Evolutionary conservation across 2,888 invertebrate species (phyloP).

Genomic region (Chromoteleia sp.): DNA sequence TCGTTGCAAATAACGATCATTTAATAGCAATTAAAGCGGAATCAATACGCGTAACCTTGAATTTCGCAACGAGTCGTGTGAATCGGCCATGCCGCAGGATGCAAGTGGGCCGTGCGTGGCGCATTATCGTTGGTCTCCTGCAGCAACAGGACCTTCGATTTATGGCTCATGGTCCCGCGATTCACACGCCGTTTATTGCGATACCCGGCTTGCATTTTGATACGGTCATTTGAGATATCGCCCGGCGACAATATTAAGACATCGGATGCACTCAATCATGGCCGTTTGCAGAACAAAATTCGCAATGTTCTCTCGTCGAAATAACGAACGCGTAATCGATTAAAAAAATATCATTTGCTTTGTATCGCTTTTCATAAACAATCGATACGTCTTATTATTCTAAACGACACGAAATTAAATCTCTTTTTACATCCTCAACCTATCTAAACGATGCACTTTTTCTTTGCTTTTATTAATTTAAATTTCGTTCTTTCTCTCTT

Average conservation of each 20-base stretch:
- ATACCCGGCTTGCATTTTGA: slow-evolving; percentile 60
- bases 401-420: no score
- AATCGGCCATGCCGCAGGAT: slow-evolving; percentile 68
- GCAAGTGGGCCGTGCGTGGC: slow-evolving; percentile 72
- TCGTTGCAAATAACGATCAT: slow-evolving; percentile 42
- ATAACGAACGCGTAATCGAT: no score
- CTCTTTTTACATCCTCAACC: no score
- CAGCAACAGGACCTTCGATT: slow-evolving; percentile 72
- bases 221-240: slow-evolving; percentile 34
- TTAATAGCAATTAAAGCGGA: slow-evolving; percentile 66
- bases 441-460: no score
- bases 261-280: slow-evolving; percentile 45
- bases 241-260: slow-evolving; percentile 44
- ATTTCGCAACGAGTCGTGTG: slow-evolving; percentile 68
- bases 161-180: slow-evolving; percentile 72
- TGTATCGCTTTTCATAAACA: no score
- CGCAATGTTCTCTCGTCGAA: background rate
- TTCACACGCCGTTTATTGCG: slow-evolving; percentile 64
- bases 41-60: slow-evolving; percentile 65
- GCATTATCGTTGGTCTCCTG: slow-evolving; percentile 68
- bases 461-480: no score
- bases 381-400: no score
- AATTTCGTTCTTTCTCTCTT: no score
- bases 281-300: slow-evolving; percentile 27
- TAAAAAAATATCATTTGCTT: no score